Conservation (phyloP, 2,888 invertebrate species). For the Gymnoscelis rufifasciata region DNA sequence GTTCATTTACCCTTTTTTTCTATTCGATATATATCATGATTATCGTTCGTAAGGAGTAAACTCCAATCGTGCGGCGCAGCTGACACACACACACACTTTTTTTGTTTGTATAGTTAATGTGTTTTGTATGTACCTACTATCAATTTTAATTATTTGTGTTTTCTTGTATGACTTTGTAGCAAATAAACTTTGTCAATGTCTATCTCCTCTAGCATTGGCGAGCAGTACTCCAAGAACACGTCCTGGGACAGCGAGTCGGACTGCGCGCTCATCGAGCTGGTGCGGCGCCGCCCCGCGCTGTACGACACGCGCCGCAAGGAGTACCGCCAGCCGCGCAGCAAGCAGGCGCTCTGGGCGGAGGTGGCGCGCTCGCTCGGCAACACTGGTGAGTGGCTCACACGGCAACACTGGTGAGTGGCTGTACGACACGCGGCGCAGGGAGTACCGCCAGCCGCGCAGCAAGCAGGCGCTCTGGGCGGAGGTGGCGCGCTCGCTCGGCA, state of each 20-base stretch:
- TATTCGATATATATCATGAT: too few species aligned
- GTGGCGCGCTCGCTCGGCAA: conserved; percentile 4
- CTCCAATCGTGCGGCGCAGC: too few species aligned
- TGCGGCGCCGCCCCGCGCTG: conserved; percentile 3
- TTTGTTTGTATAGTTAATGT: too few species aligned
- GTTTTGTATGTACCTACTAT: too few species aligned
- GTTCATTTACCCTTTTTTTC: too few species aligned
- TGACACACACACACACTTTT: too few species aligned
- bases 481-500: conserved; percentile 1
- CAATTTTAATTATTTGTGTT: too few species aligned
- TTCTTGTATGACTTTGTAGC: too few species aligned
- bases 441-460: neutral
- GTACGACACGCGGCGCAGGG: conserved; percentile 8
- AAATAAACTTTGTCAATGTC: too few species aligned
- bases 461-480: conserved; percentile 16
- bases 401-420: neutral
- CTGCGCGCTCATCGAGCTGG: conserved; percentile 9
- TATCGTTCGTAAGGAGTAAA: too few species aligned
- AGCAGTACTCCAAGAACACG: conserved; percentile 9
- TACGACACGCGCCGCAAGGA: conserved; percentile 10
- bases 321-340: neutral
- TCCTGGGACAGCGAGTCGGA: conserved; percentile 12
- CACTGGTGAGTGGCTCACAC: conserved; percentile 7
- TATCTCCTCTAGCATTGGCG: conserved; percentile 11
- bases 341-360: conserved; percentile 14